Evolutionary conservation across 2,797 vertebrate species (phyloP), one percentile per base, ranked within the genome.

Genomic region (Myiotriccus ornatus): DNA sequence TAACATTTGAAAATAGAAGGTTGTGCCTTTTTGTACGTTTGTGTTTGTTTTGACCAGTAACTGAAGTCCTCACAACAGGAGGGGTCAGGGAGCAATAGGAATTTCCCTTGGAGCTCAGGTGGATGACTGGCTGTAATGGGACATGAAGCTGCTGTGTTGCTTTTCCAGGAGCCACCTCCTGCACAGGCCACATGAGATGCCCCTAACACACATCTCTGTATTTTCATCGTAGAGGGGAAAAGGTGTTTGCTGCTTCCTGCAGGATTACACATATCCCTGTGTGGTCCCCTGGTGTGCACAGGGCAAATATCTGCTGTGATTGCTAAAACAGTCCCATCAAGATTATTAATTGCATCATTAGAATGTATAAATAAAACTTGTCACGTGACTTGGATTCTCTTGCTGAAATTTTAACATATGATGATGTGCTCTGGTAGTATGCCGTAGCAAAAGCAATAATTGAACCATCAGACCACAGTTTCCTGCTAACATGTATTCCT

Each of bases 301-400:
- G 21, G 69, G 94, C 79, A 50, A 73, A 71, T 82, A 57, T 47
- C 71, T 92, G 74, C 63, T 39, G 8, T 92, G 87, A 96, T 81
- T 89, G 57, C 84, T 86, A 85, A 96, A 97, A 81, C 96, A 96
- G 92, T 89, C 92, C 80, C 35, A 79, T 79, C 18, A 12, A 52
- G 44, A 90, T 94, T 93, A 65, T 92, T 81, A 94, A 91, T 95
- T 94, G 87, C 68, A 30, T 87, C 71, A 67, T 62, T 89, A 88
- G 85, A 78, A 86, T 57, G 63, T 83, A 92, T 81, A 95, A 87
- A 59, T 63, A 76, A 73, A 90, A 77, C 63, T 64, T 64, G 81
- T 83, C 78, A 68, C 67, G 12, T 86, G 93, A 87, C 92, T 94
- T 50, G 32, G 53, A 59, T 39, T 88, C 63, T 90, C 17, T 39